Evolutionary conservation across 64 coral and sea anemone genomes (phyloP), one percentile per base, ranked within the genome.

Genomic region (Anthopleura sola): DNA sequence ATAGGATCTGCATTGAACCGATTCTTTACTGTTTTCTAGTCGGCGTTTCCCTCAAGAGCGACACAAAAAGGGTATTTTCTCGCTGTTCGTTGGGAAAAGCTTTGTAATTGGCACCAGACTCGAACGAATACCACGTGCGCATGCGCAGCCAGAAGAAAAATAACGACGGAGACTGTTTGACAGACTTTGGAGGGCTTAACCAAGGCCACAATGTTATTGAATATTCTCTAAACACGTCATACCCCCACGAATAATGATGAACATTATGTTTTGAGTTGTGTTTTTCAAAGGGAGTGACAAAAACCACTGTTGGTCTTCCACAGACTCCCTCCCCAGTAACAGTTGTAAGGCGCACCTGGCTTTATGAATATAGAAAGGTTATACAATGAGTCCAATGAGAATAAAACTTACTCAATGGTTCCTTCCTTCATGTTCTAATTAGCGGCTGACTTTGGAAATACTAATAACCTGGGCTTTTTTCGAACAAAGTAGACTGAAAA

Each of bases 261-360:
- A 83, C 48, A 37, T 55, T 57, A 36, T 36, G 82, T 83, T 83
- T 83, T 38, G 82, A 60, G 29, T 83, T 83, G 16, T 83, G 29
- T 55, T 54, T 83, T 83, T 83, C 37, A 83, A 36, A 86, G 69
- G 78, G 78, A 50, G 36, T 46, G 89, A 86, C 89, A 91, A 86
- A 81, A 83, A 69, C 51, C 34, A 39, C 23, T 66, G 24, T 20
- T 36, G n/a, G 51, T 17, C 74, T 36, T 49, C n/a, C 82, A 60
- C 89, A 91, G 89, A 85, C 84, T 83, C 83, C 84, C 19, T 20
- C 53, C 89, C 24, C 83, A 86, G 89, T 91, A 91, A 91, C 89
- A 75, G 85, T 91, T 91, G 89, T 91, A 29, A 33, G 9, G 37
- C 58, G 54, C 84, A 86, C 84, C 89, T 86, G 89, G 83, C 64